Conservation (phyloP, 1,140 invertebrate genomes). For the Elymnias hypermnestra region DNA sequence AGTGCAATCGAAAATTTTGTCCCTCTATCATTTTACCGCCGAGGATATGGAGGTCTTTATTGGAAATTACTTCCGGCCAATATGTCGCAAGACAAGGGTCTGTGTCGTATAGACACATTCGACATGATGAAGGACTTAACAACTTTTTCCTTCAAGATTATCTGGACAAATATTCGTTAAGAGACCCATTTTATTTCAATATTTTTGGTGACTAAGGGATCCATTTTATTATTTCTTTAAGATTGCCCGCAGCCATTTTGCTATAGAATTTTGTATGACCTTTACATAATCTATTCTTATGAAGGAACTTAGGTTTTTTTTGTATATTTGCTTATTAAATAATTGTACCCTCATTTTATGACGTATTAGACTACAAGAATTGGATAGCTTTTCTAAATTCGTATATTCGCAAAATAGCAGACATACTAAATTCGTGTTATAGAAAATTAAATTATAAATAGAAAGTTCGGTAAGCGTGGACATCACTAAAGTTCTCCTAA, state of each 20-base stretch:
- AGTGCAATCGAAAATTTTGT: slow-evolving; percentile 15
- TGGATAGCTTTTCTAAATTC: no score
- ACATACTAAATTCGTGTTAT: no score
- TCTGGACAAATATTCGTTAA: slow-evolving; percentile 7
- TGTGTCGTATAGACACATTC: slow-evolving; percentile 19
- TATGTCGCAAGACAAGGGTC: slow-evolving; percentile 24
- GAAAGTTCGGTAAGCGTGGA: no score
- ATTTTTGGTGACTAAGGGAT: slow-evolving; percentile 4
- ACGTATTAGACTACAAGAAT: no score
- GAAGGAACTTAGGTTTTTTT: no score
- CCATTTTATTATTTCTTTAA: not conserved
- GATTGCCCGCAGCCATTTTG: not conserved
- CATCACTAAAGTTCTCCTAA: no score
- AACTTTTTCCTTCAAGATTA: slow-evolving; percentile 13
- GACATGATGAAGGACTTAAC: slow-evolving; percentile 23
- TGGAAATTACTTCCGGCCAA: slow-evolving; percentile 30
- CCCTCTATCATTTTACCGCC: slow-evolving; percentile 12
- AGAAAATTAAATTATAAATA: no score
- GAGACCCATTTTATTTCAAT: slow-evolving; percentile 7
- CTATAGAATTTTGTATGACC: not conserved
- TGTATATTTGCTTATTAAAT: no score
- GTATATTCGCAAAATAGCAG: no score
- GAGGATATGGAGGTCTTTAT: slow-evolving; percentile 24
- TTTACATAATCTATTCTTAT: not conserved
- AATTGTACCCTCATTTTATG: no score